Conservation (phyloP, 1,140 invertebrate species). For the Augochlora pura region DNA sequence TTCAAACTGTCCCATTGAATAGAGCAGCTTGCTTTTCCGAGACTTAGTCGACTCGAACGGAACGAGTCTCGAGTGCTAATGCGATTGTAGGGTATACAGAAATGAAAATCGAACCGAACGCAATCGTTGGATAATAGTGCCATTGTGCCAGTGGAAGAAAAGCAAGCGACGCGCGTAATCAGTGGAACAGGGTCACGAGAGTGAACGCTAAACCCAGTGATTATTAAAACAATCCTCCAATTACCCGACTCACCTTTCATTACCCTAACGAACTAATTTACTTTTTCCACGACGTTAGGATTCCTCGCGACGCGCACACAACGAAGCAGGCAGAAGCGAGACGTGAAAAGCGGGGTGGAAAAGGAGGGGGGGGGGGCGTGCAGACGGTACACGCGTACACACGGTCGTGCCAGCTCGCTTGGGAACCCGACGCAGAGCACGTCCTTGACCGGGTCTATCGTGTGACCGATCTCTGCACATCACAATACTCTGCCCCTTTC, state of each 20-base stretch:
- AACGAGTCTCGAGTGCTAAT: no score
- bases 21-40: no score
- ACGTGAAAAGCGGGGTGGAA: not conserved
- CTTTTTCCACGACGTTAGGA: constrained; percentile 5
- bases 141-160: not conserved
- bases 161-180: not conserved
- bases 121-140: not conserved
- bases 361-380: not conserved
- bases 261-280: constrained; percentile 40
- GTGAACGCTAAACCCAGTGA: not conserved
- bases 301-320: not conserved
- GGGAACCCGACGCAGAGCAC: constrained; percentile 75
- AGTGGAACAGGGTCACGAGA: constrained; percentile 12
- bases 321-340: not conserved
- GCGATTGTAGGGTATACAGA: no score
- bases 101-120: no score
- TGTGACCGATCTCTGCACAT: constrained; percentile 78
- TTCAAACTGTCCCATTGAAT: no score
- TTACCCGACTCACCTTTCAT: constrained; percentile 6
- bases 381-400: constrained; percentile 25
- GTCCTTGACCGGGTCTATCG: constrained; percentile 80
- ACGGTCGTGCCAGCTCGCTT: constrained; percentile 66
- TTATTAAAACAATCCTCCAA: constrained; percentile 17
- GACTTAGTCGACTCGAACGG: no score
- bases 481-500: constrained; percentile 70